Evolutionary conservation across 2,113 vertebrate genomes (phyloP).

Genomic region (Uria aalge): DNA sequence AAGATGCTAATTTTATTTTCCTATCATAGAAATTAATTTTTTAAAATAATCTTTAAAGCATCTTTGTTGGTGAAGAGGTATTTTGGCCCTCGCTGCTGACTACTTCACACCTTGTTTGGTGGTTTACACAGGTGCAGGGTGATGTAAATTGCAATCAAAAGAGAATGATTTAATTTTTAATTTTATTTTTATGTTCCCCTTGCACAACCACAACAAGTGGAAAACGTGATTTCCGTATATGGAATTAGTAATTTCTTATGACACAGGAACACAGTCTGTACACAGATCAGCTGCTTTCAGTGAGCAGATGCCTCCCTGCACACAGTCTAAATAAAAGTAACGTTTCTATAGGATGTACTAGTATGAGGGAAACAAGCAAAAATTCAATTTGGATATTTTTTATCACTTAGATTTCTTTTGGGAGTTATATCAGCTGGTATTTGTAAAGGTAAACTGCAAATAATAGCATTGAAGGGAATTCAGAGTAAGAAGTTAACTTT

Average conservation of each 20-base stretch:
- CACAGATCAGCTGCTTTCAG: not conserved
- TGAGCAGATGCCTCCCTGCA: rapidly evolving
- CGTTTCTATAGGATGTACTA: not conserved
- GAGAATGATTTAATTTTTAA: not conserved
- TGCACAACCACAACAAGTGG: not conserved
- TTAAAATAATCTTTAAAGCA: not conserved
- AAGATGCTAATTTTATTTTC: slow-evolving; percentile 39
- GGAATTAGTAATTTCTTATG: not conserved
- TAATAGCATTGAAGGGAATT: not conserved
- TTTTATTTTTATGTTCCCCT: not conserved
- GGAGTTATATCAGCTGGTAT: not conserved
- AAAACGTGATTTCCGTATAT: not conserved
- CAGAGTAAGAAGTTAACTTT: not conserved
- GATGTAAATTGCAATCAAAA: not conserved
- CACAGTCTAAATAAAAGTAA: not conserved
- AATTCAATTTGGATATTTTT: not conserved
- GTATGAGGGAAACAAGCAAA: not conserved
- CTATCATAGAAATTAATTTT: not conserved
- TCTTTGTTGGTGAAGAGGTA: not conserved
- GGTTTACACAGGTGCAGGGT: slow-evolving; percentile 38
- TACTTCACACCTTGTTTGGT: slow-evolving; percentile 4
- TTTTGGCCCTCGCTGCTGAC: not conserved
- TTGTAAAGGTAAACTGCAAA: not conserved
- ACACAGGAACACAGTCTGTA: not conserved
- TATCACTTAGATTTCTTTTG: not conserved